phyloP scores from a whole-genome alignment of 1,140 invertebrate genomes.

The Conus betulinus region DNA sequence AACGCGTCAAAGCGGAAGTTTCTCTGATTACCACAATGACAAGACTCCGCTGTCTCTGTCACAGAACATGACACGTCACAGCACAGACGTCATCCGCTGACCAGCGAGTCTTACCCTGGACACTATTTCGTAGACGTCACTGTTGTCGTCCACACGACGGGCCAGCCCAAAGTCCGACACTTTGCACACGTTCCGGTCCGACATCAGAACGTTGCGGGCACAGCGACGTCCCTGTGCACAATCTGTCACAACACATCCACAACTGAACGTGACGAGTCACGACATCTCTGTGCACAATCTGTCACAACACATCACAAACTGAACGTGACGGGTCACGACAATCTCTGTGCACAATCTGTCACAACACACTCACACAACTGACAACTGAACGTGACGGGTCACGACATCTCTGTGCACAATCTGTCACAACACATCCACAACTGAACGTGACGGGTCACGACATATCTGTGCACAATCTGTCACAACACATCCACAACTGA shows the following conservation, averaged over 20 bases:
- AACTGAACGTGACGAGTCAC: neutral
- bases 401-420: slow-evolving; percentile 93
- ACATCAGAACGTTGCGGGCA: slow-evolving; percentile 88
- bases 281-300: no score
- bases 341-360: no score
- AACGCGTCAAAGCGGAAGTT: no score
- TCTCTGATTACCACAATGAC: no score
- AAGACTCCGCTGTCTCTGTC: no score
- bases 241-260: slow-evolving; percentile 79
- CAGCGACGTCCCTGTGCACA: slow-evolving; percentile 91
- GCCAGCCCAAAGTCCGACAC: slow-evolving; percentile 93
- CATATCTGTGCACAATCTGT: no score
- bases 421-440: slow-evolving; percentile 73
- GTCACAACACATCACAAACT: no score
- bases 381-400: slow-evolving; percentile 87
- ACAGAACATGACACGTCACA: no score
- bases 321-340: no score
- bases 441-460: neutral
- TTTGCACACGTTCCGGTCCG: slow-evolving; percentile 85
- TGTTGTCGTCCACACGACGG: slow-evolving; percentile 79
- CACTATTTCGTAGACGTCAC: slow-evolving; percentile 21
- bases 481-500: slow-evolving; percentile 77
- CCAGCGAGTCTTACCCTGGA: slow-evolving; percentile 6
- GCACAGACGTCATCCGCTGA: no score
- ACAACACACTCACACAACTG: no score